These are phyloP conservation scores for Myanophis thanlyinensis DNA, from an alignment of 2,113 vertebrate genomes.

Conservation along the genomic window DNA sequence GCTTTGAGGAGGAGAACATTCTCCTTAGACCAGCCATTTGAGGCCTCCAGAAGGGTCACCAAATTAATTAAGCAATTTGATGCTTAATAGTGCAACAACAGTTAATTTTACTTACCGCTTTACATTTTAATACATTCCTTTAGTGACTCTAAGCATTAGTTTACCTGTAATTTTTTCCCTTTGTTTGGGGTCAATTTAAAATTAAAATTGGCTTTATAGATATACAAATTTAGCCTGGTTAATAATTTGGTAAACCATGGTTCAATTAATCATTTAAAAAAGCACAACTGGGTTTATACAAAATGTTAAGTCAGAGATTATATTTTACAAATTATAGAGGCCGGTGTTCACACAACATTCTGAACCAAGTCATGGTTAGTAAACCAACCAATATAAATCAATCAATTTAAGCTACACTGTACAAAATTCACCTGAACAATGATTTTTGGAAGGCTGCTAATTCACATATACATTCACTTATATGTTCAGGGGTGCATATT, in stretches of 20 bases:
- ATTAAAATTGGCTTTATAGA: background rate
- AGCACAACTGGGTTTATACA: background rate
- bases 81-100: background rate
- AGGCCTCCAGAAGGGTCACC: background rate
- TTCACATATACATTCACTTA: background rate
- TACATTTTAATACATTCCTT: background rate
- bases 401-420: background rate
- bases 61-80: background rate
- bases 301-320: background rate
- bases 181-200: background rate
- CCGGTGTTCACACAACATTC: background rate
- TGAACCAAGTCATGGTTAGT: background rate
- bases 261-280: background rate
- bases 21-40: background rate
- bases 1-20: background rate
- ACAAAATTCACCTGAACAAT: background rate
- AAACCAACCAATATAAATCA: background rate
- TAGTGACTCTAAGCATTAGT: background rate
- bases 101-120: background rate
- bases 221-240: background rate
- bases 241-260: background rate
- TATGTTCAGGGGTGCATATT: background rate
- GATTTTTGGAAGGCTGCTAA: background rate
- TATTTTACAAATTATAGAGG: background rate
- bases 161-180: background rate